Base-by-base conservation (phyloP, 23 tunicate species). In the Botrylloides violaceus region DNA sequence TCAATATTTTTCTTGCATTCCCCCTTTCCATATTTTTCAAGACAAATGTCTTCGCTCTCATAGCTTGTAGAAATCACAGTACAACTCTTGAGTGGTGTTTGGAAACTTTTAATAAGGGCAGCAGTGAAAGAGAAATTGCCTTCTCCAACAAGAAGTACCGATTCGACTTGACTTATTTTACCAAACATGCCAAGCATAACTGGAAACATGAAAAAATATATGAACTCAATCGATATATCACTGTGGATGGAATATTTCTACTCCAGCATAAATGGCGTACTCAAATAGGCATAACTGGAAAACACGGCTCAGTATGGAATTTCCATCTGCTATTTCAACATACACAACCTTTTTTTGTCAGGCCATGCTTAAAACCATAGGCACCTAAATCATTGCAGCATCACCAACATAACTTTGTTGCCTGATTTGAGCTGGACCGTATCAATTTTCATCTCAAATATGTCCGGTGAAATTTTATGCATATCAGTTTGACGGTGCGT, bases 51-150 rank as follows among this genome's bases (percentile, higher is more conserved):
- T 20, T 49, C 2, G 25, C 47, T 34, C 35, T 81, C 86, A 33
- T 32, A 81, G 5, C 77, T 32, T 9, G 80, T 81, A 28, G 75
- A 74, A 32, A 50, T 24, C 12, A 64, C 0, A 4, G 31, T 55
- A 24, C 24, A 7, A 24, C 56, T n/a, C 28, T 22, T 31, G 33
- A 26, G 18, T 18, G 26, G 32, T 60, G 4, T 26, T 4, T 29
- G 47, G 5, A 18, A 23, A 34, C 22, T 7, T 24, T 36, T 68
- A 31, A 68, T 12, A 0, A 81, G 32, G 21, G 86, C 66, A 27
- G 34, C 29, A 43, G 79, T 81, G 37, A 58, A 81, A 5, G 86
- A 81, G 21, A 81, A 81, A 36, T 81, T 81, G 6, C 86, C 86
- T 33, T 81, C 86, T 15, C 86, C 86, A 32, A 81, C 80, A 2